Evolutionary conservation across 2,113 vertebrate genomes (phyloP).

Genomic region (Phrynocephalus versicolor): DNA sequence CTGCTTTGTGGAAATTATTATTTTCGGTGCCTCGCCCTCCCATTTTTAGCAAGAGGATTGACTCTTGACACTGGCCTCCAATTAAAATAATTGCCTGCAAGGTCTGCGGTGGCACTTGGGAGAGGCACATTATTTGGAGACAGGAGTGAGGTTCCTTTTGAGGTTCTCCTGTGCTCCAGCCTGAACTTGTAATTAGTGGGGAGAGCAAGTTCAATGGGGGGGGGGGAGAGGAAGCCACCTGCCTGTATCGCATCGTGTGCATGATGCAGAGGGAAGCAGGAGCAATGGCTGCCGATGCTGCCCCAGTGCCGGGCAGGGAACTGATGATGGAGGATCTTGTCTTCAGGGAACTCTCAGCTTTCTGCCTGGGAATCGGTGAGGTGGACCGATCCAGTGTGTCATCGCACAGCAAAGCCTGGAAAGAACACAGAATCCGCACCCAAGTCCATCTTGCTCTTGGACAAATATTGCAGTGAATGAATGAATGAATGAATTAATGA

Average conservation of each 20-base stretch:
- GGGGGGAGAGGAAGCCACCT: neutral
- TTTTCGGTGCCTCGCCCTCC: neutral
- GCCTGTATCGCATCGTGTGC: too few species aligned
- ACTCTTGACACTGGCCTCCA: neutral
- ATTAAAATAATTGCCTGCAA: constrained; percentile 30
- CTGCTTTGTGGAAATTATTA: neutral
- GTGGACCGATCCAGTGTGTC: too few species aligned
- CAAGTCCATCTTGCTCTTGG: neutral
- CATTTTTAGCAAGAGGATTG: neutral
- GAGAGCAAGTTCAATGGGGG: neutral
- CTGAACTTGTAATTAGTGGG: neutral
- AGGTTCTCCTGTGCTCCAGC: neutral
- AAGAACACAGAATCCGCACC: neutral
- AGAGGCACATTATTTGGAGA: neutral
- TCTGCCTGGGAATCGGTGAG: too few species aligned
- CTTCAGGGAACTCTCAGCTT: neutral
- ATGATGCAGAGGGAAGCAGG: neutral
- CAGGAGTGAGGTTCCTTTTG: neutral
- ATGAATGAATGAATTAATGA: too few species aligned
- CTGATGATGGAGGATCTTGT: neutral
- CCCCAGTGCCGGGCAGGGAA: neutral
- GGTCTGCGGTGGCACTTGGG: neutral
- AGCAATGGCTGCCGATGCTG: neutral
- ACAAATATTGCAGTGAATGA: too few species aligned
- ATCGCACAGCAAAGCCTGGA: too few species aligned